Evolutionary conservation across 2,888 invertebrate genomes (phyloP).

Genomic region (Drosophila ochracea): DNA sequence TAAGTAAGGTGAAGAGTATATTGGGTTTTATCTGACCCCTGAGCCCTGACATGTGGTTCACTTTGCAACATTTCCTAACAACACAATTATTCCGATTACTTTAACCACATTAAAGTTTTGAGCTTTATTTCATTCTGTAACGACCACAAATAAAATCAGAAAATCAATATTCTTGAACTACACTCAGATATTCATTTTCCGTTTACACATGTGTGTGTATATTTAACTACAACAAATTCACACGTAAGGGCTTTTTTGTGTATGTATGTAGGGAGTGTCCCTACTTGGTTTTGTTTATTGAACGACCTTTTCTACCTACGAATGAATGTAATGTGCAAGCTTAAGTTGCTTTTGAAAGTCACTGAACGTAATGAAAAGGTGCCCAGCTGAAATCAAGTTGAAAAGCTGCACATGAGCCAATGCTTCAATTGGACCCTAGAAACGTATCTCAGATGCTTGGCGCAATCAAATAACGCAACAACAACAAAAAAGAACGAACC

Average conservation of each 20-base stretch:
- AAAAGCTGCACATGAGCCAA: constrained; percentile 13
- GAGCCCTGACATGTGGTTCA: neutral
- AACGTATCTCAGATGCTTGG: constrained; percentile 51
- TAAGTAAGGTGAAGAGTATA: neutral
- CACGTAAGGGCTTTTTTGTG: neutral
- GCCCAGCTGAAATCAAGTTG: constrained; percentile 40
- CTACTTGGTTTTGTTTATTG: constrained; percentile 11
- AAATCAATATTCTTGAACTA: constrained; percentile 6
- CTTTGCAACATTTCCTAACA: neutral
- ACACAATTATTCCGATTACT: neutral
- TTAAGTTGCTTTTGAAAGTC: constrained; percentile 18
- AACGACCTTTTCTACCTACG: constrained; percentile 11
- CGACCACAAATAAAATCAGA: neutral
- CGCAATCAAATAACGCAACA: constrained; percentile 59
- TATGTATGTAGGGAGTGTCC: neutral
- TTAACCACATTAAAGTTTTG: neutral
- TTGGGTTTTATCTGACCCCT: neutral
- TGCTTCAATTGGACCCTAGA: constrained; percentile 9
- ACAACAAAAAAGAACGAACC: constrained; percentile 17
- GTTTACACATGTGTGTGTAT: neutral
- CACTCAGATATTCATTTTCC: constrained; percentile 1
- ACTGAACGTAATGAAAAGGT: constrained; percentile 39
- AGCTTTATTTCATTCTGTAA: neutral
- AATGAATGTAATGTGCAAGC: constrained; percentile 26
- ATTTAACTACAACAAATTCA: constrained; percentile 5